Base-by-base conservation (phyloP, 2,888 invertebrate genomes). In the Parnassius orleans region DNA sequence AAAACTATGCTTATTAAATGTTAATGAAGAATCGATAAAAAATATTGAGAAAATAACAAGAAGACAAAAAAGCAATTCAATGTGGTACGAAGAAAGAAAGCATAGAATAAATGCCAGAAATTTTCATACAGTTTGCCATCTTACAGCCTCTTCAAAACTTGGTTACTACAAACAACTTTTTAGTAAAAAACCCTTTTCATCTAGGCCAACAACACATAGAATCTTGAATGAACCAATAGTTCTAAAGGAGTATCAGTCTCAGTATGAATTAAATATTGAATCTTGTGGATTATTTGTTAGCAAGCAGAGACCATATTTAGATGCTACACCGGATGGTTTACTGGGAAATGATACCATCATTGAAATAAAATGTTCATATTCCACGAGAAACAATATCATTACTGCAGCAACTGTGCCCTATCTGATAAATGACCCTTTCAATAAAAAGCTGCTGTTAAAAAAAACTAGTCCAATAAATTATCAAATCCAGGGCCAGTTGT, bases 291-390 rank as follows among this genome's bases (percentile, higher is more conserved):
- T 24, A 24, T 24, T 24, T 24, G 7, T 24, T 24, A 24, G 24
- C 24, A 24, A 24, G 24, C 24, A 24, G 24, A 24, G 1, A 24
- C 24, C 24, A 24, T 24, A 24, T 24, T 24, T 24, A 3, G 24
- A 3, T 24, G 24, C 11, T 46, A 46, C 11, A 42, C 71, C 69
- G n/a, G 69, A 69, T 67, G 67, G 68, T 1, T 41, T 69, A 41
- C 15, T 65, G 2, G 66, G 66, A 1, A 47, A 59, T 12, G 68
- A 69, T 2, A 69, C 68, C 0, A n/a, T 69, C 0, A 68, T 70
- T 41, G 69, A 69, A 65, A 52, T 70, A 0, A 72, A 68, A 54
- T 68, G 67, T 52, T 66, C 67, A 1, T 69, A 68, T 60, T 47
- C 62, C n/a, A 62, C 57, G 9, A 59, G 67, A 48, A 44, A 65